These are phyloP conservation scores for Quadroppia sp. DNA, from an alignment of 2,888 invertebrate species.

Conservation along the genomic window DNA sequence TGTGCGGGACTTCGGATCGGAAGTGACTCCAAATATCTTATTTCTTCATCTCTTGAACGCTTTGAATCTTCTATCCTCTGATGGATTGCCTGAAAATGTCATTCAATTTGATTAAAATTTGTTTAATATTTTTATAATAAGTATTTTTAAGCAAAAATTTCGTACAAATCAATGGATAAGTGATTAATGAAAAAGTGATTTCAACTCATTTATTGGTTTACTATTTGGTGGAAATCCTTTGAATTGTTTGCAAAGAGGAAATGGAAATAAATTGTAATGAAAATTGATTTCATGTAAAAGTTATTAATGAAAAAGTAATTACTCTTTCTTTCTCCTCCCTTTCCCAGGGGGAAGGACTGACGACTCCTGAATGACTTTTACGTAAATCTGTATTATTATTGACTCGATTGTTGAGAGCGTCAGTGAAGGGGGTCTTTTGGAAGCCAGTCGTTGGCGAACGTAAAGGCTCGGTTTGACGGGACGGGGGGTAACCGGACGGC, in stretches of 20 bases:
- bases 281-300: background rate
- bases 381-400: slow-evolving; percentile 38
- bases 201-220: background rate
- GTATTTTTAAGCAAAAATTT: background rate
- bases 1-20: slow-evolving; percentile 70
- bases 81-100: slow-evolving; percentile 60
- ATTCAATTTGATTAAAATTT: background rate
- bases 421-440: slow-evolving; percentile 28
- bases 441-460: background rate
- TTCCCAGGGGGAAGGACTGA: slow-evolving; percentile 66
- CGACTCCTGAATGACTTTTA: slow-evolving; percentile 42
- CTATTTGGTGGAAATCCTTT: background rate
- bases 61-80: slow-evolving; percentile 67
- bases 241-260: slow-evolving; percentile 11
- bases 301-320: slow-evolving; percentile 42
- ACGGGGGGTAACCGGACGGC: slow-evolving; percentile 48
- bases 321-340: slow-evolving; percentile 82
- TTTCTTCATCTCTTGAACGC: slow-evolving; percentile 79
- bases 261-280: background rate
- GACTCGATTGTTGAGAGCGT: slow-evolving; percentile 37
- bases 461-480: slow-evolving; percentile 34
- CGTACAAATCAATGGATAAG: background rate
- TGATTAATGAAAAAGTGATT: background rate
- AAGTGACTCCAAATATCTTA: slow-evolving; percentile 68
- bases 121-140: background rate